Evolutionary conservation across 2,113 vertebrate genomes (phyloP), one percentile per base, ranked within the genome.

Genomic region (Triplophysa rosa): DNA sequence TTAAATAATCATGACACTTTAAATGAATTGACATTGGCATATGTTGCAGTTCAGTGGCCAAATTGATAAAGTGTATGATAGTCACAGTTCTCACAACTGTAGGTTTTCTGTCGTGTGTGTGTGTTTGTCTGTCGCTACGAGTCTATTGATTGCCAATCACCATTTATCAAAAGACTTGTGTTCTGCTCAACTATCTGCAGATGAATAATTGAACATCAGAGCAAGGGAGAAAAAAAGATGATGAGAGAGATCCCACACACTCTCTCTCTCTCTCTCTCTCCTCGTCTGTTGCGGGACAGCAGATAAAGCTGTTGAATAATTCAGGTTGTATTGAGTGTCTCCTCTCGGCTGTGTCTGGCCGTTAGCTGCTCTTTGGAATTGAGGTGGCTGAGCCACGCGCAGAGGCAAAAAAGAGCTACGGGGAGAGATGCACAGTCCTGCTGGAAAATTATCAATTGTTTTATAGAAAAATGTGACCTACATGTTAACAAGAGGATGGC

Each of bases 301-400:
- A 83, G 82, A 80, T 83, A 79, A 83, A 72, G 70, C 56, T 84
- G 61, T 76, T 84, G 80, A 84, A 84, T 84, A 76, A 84, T 84
- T 82, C 83, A 81, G 37, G 59, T 10, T 45, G 49, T 52, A 73
- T 72, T 78, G 54, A 73, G 75, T 74, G 71, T 74, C 77, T 84
- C 76, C 80, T 75, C 58, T 84, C 21, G 59, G 8, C 75, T 78
- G 67, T 47, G 33, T 66, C 67, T 70, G 74, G 56, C 63, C 79
- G 80, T 78, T 82, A 67, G 77, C 77, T 75, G 65, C 77, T 59
- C 37, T 69, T 69, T 79, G 29, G 59, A 54, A 47, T 75, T 37
- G 13, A 61, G 49, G 63, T 67, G 59, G 59, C 65, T 58, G 54
- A 79, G 24, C 37, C 21, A 23, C 61, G 47, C 9, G 6, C 40